phyloP scores from a whole-genome alignment of 2,113 vertebrate genomes.

The Danionella cerebrum region DNA sequence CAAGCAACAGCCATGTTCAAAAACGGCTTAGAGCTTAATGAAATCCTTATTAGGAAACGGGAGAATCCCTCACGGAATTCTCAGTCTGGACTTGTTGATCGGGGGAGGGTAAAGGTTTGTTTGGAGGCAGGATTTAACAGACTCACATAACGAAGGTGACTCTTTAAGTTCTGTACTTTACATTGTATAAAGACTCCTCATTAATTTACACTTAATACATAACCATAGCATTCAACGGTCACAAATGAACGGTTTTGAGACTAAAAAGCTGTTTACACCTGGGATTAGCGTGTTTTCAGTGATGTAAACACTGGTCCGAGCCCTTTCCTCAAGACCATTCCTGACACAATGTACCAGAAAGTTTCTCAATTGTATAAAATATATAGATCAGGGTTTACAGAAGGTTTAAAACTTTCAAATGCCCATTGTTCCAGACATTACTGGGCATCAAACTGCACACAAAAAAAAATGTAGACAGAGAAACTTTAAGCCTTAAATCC shows the following conservation, averaged over 20 bases:
- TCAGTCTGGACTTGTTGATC: not conserved
- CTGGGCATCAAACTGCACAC: too few relatives aligned
- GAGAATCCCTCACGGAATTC: not conserved
- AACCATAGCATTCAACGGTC: too few relatives aligned
- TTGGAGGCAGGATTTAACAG: slow-evolving; percentile 3
- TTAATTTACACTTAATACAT: too few relatives aligned
- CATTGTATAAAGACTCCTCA: too few relatives aligned
- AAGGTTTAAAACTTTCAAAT: too few relatives aligned
- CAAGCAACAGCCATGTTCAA: not conserved
- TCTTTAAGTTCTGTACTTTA: not conserved
- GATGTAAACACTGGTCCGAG: not conserved
- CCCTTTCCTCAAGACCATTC: not conserved
- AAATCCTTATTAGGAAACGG: not conserved
- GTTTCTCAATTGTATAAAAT: too few relatives aligned
- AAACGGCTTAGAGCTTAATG: not conserved
- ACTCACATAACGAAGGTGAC: not conserved
- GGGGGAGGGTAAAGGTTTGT: not conserved
- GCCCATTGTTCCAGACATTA: too few relatives aligned
- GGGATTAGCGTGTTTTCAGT: too few relatives aligned
- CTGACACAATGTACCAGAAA: not conserved
- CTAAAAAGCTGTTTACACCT: too few relatives aligned
- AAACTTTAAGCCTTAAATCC: too few relatives aligned
- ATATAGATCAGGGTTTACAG: too few relatives aligned
- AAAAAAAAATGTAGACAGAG: too few relatives aligned
- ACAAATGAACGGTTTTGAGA: not conserved